These are phyloP conservation scores for Todus mexicanus DNA, from an alignment of 2,797 vertebrate species.

Conservation along the genomic window DNA sequence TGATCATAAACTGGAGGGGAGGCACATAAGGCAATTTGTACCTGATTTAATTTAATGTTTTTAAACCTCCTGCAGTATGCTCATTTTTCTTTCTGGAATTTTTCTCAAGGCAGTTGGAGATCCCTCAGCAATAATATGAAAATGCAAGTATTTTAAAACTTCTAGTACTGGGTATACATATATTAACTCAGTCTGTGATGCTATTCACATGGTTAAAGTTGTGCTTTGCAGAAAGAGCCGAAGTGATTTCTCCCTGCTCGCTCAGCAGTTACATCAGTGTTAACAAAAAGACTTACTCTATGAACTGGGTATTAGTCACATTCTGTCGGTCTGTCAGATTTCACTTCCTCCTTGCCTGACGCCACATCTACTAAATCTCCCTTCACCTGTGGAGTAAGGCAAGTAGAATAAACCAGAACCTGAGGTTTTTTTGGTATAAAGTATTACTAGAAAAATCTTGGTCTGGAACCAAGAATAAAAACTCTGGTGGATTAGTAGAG, in stretches of 20 bases:
- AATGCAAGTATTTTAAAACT: not conserved
- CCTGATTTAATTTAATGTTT: not conserved
- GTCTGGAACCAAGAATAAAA: not conserved
- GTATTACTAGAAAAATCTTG: not conserved
- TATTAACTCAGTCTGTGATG: not conserved
- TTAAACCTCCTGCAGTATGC: not conserved
- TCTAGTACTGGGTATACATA: not conserved
- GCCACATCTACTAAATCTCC: conserved; percentile 10
- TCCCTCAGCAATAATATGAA: not conserved
- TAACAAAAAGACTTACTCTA: conserved; percentile 15
- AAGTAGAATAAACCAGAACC: not conserved
- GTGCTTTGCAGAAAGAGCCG: not conserved
- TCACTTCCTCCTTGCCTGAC: not conserved
- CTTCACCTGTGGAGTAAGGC: not conserved
- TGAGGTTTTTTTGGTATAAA: not conserved
- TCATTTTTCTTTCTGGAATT: not conserved
- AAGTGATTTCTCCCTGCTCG: not conserved
- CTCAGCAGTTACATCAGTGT: not conserved
- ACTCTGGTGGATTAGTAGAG: not conserved
- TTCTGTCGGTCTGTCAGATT: not conserved
- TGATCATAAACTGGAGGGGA: not conserved
- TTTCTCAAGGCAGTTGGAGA: not conserved
- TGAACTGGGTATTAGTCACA: not conserved
- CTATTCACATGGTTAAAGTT: not conserved
- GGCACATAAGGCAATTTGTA: not conserved